Base-by-base conservation (phyloP, 2,888 invertebrate genomes). In the Deilephila porcellus region DNA sequence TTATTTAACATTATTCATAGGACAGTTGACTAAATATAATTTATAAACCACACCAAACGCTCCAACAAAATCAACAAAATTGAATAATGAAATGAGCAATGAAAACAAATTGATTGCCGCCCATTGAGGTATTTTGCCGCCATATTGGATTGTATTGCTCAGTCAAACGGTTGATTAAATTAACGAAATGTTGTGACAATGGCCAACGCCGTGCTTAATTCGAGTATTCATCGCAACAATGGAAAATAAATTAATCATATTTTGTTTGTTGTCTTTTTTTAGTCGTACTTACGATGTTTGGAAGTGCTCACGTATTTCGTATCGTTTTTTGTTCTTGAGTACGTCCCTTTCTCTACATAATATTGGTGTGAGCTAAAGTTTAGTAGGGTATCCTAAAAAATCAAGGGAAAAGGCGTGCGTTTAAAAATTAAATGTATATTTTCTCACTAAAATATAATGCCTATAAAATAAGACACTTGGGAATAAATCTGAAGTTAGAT, bases 221-320 rank as follows among this genome's bases (percentile, higher is more conserved):
- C 19, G 64, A 25, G 14, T 60, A 60, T 60, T 60, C 60, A 60
- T 32, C 14, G 25, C 29, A 7, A 60, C 5, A 60, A 60, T 60
- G 25, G 32, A 29, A 60, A 62, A 29, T 29, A 29, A 62, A 62
- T 62, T 62, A 62, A 62, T 29, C 14, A 14, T 67, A 85, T 81
- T 89, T 78, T n/a, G 6, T 56, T 32, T 4, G n/a, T 32, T 56
- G 53, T n/a, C 11, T 17, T 56, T 19, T 56, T 56, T 56, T n/a
- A 4, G 17, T n/a, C n/a, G n/a, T 6, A n/a, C 5, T 45, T 45
- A 45, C 45, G 32, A 8, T n/a, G 7, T 56, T 6, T n/a, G 56
- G n/a, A 56, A 56, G n/a, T 56, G 53, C 7, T 56, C 56, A 19
- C 19, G 17, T 6, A 19, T 53, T 53, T 17, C 17, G 8, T 53